Evolutionary conservation across 2,888 invertebrate species (phyloP).

Genomic region (Ophion costatus): DNA sequence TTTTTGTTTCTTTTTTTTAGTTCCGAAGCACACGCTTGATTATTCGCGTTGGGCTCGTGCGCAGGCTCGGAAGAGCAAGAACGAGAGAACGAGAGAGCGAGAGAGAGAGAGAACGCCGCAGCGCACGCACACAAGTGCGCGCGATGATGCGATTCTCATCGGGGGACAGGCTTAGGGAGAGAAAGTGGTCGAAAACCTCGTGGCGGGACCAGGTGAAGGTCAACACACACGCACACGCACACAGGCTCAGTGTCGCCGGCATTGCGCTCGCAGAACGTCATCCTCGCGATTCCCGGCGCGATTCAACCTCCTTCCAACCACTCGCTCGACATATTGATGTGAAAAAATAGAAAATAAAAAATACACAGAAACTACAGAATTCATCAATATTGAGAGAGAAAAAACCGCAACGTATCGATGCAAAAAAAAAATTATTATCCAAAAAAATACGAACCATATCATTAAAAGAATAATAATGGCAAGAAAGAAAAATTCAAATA

Average conservation of each 20-base stretch:
- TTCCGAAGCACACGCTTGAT: conserved; percentile 13
- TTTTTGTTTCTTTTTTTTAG: not conserved
- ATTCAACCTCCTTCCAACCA: conserved; percentile 17
- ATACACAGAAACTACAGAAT: no score
- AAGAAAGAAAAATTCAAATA: not conserved
- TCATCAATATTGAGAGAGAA: not conserved
- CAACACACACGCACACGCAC: conserved; percentile 43
- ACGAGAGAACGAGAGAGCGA: not conserved
- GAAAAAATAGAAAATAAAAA: not conserved
- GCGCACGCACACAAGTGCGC: conserved; percentile 43
- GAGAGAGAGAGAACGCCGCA: conserved; percentile 4
- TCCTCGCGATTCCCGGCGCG: conserved; percentile 32
- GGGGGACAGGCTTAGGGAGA: conserved; percentile 62
- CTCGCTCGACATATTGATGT: conserved; percentile 2
- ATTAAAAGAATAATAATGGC: not conserved
- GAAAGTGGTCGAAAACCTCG: conserved; percentile 73
- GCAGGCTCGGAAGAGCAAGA: not conserved
- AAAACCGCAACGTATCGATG: not conserved
- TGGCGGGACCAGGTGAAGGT: conserved; percentile 72
- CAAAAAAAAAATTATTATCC: not conserved
- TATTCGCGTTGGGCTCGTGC: conserved; percentile 25
- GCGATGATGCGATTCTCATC: conserved; percentile 60
- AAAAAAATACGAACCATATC: not conserved
- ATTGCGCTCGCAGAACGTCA: conserved; percentile 67
- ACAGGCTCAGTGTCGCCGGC: conserved; percentile 68